Evolutionary conservation across 2,888 invertebrate species (phyloP), one percentile per base, ranked within the genome.

Genomic region (Elmis aenea): DNA sequence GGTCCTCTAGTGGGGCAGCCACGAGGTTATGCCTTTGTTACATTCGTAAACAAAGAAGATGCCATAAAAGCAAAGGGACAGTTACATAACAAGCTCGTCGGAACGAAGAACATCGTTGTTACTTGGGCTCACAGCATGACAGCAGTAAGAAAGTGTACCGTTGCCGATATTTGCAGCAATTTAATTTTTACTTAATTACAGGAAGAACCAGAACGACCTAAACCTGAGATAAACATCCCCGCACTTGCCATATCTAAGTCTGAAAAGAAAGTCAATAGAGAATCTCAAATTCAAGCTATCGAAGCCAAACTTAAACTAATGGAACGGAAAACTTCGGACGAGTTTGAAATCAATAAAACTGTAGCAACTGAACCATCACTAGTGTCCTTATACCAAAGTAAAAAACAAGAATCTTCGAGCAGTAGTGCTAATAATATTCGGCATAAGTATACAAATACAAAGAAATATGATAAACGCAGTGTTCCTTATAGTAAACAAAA

Each of bases 1-100:
- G 94, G 94, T 51, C 90, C 92, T 21, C 78, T 85, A 51, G 79
- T 81, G 51, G 93, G 93, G 31, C 88, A 88, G 64, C 90, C 94
- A 1, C 75, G 92, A 42, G 94, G 95, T 11, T 95, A 93, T 63
- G 93, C 93, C 11, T 95, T 95, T 68, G 89, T 92, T 32, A 92
- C 92, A 0, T 94, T 85, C 63, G 75, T 38, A 1, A 58, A 69
- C 51, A 70, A 73, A 32, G 72, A 75, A 32, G 82, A 86, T 51
- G 90, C 91, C 0, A 67, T 77, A 22, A 72, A 70, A 50, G 90
- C 90, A 0, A 81, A 85, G 69, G 72, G 75, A 35, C 75, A 77
- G 14, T 65, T 92, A 36, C 82, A 91, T 62, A 88, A 88, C 29
- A 79, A 81, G 51, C 69, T 76, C 36, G 71, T 91, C 13, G 85